Conservation (phyloP, 1,140 invertebrate genomes). For the Drosophila nannoptera region DNA sequence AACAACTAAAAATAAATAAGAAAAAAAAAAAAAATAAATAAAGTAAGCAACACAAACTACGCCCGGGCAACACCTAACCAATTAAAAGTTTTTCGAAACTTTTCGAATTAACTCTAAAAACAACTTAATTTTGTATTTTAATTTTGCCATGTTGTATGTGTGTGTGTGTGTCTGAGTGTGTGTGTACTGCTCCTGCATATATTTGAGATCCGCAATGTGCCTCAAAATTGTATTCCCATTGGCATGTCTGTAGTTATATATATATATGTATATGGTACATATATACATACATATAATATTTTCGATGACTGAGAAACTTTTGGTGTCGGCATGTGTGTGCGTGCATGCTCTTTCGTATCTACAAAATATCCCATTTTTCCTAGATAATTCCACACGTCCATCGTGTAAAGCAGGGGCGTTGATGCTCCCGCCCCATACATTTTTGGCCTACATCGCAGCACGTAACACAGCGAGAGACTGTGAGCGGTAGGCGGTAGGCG, state of each 20-base stretch:
- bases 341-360: slow-evolving; percentile 18
- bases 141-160: background rate
- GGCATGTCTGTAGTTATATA: slow-evolving; percentile 3
- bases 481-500: too few relatives aligned
- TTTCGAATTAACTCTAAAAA: slow-evolving; percentile 63
- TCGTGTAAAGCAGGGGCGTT: slow-evolving; percentile 42
- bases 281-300: slow-evolving; percentile 2
- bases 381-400: slow-evolving; percentile 27
- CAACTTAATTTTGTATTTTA: slow-evolving; percentile 50
- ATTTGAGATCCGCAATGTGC: slow-evolving; percentile 35
- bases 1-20: background rate
- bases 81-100: slow-evolving; percentile 61
- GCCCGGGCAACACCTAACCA: slow-evolving; percentile 56
- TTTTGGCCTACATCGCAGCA: slow-evolving; percentile 45
- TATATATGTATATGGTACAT: slow-evolving; percentile 2
- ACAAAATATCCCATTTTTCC: slow-evolving; percentile 51
- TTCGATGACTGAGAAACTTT: slow-evolving; percentile 22
- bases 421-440: slow-evolving; percentile 30
- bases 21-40: background rate
- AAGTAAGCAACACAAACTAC: slow-evolving; percentile 19
- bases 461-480: slow-evolving; percentile 6
- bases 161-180: background rate
- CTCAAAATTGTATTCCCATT: slow-evolving; percentile 33
- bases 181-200: slow-evolving; percentile 26
- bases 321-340: slow-evolving; percentile 20